These are phyloP conservation scores for Acronicta psi DNA, from an alignment of 2,888 invertebrate species.

Conservation along the genomic window DNA sequence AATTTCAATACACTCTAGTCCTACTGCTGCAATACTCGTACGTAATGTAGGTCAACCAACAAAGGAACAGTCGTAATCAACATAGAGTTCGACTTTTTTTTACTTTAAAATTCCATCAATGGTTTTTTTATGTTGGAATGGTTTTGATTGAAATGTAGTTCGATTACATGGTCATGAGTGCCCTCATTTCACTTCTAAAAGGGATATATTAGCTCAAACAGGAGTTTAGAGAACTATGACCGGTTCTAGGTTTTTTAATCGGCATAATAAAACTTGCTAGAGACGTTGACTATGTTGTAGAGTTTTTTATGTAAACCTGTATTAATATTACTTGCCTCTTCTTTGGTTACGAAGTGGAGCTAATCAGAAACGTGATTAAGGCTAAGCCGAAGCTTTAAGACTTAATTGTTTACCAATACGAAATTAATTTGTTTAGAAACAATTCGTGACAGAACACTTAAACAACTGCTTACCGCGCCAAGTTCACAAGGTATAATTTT, in stretches of 20 bases:
- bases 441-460: slow-evolving; percentile 39
- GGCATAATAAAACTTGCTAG: no score
- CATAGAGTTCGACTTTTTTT: slow-evolving; percentile 6
- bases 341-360: neutral
- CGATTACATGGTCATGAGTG: slow-evolving; percentile 14
- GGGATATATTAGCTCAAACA: no score
- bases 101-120: neutral
- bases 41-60: slow-evolving; percentile 16
- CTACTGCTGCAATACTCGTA: slow-evolving; percentile 4
- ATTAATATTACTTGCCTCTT: neutral
- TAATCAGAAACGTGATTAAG: neutral
- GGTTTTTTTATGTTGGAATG: neutral
- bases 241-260: no score
- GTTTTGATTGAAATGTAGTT: slow-evolving; percentile 1
- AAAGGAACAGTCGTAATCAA: slow-evolving; percentile 1
- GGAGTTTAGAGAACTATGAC: no score
- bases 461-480: slow-evolving; percentile 39
- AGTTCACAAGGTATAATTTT: slow-evolving; percentile 58
- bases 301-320: no score
- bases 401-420: slow-evolving; percentile 1
- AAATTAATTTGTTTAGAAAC: slow-evolving; percentile 16
- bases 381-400: neutral
- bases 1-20: slow-evolving; percentile 19
- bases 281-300: neutral
- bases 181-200: neutral